A percentile compares a stretch with the other conserved stretches of the same genome.
phyloP scores from a whole-genome alignment of 2,797 vertebrate species.

The Paratrypauchen microcephalus region DNA sequence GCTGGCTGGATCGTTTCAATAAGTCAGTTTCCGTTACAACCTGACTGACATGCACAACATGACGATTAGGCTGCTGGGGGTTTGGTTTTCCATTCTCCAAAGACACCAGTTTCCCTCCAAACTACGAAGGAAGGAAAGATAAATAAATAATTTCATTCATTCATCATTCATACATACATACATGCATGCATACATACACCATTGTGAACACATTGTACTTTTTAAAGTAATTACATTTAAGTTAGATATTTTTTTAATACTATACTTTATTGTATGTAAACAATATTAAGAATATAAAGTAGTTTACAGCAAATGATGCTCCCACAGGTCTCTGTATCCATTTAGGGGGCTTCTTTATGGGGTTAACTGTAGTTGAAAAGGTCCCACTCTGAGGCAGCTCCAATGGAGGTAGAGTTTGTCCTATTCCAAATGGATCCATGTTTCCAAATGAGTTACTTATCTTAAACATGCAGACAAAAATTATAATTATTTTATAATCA shows the following conservation, averaged over 20 bases:
- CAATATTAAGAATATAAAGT: rapidly evolving
- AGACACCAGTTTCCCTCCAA: constrained; percentile 93
- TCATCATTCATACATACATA: no score
- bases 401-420: constrained; percentile 87
- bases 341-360: constrained; percentile 94
- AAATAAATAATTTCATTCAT: no score
- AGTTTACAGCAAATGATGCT: constrained; percentile 90
- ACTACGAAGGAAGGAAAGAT: constrained; percentile 64
- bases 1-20: constrained; percentile 82
- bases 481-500: background rate
- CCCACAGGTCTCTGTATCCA: constrained; percentile 93
- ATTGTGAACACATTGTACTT: no score
- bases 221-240: no score
- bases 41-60: constrained; percentile 87
- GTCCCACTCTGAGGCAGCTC: constrained; percentile 84
- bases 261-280: background rate
- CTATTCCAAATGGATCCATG: constrained; percentile 93
- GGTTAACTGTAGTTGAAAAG: constrained; percentile 74
- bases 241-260: background rate
- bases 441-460: constrained; percentile 92
- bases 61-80: constrained; percentile 66
- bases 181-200: no score
- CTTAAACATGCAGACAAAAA: constrained; percentile 62
- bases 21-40: constrained; percentile 92
- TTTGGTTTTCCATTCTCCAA: constrained; percentile 80